Evolutionary conservation across 2,888 invertebrate species (phyloP).

Genomic region (Orthosia incerta): DNA sequence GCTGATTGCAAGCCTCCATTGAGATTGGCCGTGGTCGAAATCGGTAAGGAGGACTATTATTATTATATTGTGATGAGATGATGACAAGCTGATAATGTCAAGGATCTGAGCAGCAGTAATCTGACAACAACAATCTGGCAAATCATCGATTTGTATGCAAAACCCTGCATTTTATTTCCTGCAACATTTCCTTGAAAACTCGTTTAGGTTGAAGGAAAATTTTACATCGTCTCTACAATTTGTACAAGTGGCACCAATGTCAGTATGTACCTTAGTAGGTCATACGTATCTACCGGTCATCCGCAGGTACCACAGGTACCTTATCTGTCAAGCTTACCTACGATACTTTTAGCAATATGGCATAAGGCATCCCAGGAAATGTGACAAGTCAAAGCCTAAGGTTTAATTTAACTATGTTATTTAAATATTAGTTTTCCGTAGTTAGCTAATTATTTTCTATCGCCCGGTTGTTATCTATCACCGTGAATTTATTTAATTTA

Average conservation of each 20-base stretch:
- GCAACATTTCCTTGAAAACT: constrained; percentile 21
- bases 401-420: too few relatives aligned
- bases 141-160: not conserved
- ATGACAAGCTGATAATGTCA: not conserved
- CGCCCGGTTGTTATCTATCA: constrained; percentile 11
- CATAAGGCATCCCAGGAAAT: not conserved
- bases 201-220: constrained; percentile 13
- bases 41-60: too few relatives aligned
- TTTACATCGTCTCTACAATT: not conserved
- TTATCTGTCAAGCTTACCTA: not conserved
- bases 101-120: not conserved
- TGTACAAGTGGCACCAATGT: not conserved
- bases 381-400: too few relatives aligned
- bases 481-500: constrained; percentile 23
- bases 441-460: too few relatives aligned
- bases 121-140: not conserved
- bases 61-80: too few relatives aligned
- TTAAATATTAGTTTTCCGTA: too few relatives aligned
- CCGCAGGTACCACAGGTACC: not conserved
- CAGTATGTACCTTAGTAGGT: not conserved
- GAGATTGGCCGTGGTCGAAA: too few relatives aligned
- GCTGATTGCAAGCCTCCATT: too few relatives aligned
- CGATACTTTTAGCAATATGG: too few relatives aligned
- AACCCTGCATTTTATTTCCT: constrained; percentile 12
- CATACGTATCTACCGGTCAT: not conserved